Conservation (phyloP, 2,888 invertebrate genomes). For the Caenorhabditis auriculariae region DNA sequence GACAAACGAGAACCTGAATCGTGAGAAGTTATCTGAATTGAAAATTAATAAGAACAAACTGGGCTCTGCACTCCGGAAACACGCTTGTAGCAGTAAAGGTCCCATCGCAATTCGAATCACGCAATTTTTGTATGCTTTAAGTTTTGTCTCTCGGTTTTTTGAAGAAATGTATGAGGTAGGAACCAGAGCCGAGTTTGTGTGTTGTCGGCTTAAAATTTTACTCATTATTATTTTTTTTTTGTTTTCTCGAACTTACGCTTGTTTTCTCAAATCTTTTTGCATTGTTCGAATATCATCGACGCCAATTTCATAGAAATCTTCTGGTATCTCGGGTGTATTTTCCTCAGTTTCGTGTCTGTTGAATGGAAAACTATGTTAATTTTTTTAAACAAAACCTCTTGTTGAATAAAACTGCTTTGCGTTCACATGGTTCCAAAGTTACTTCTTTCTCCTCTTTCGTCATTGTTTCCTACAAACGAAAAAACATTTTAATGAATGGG, state of each 20-base stretch:
- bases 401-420: constrained; percentile 28
- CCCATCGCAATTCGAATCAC: constrained; percentile 46
- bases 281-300: constrained; percentile 38
- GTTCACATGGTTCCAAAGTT: constrained; percentile 33
- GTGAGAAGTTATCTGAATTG: not conserved
- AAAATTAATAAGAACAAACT: constrained; percentile 17
- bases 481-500: too few relatives aligned
- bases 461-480: not conserved
- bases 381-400: constrained; percentile 12
- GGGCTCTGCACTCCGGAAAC: constrained; percentile 37
- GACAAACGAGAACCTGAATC: constrained; percentile 20
- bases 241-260: constrained; percentile 26
- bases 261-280: constrained; percentile 38
- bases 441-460: constrained; percentile 13
- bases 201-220: constrained; percentile 23
- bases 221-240: not conserved
- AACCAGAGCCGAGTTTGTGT: constrained; percentile 40
- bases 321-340: constrained; percentile 14
- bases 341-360: not conserved
- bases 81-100: constrained; percentile 35
- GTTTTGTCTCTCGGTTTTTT: constrained; percentile 44
- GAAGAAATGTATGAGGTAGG: constrained; percentile 32
- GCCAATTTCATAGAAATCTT: constrained; percentile 46
- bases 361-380: not conserved
- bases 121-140: constrained; percentile 42